These are phyloP conservation scores for Sepioteuthis lessoniana DNA, from an alignment of 2,888 invertebrate genomes.

Conservation along the genomic window DNA sequence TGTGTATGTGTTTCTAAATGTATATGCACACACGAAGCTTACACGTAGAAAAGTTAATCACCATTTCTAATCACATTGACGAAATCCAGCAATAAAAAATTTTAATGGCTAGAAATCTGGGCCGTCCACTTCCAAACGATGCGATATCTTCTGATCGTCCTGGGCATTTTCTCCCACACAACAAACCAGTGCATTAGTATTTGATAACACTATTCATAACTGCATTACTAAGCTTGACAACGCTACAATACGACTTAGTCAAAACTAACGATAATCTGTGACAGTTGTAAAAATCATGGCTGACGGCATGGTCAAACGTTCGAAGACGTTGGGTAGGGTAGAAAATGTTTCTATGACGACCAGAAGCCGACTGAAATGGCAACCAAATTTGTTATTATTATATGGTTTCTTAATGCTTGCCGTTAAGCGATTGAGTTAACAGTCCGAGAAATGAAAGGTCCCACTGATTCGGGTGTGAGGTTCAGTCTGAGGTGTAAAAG, in stretches of 20 bases:
- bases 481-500: too few relatives aligned
- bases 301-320: neutral
- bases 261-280: neutral
- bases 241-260: neutral
- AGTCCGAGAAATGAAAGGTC: too few relatives aligned
- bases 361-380: neutral
- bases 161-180: neutral
- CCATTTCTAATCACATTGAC: too few relatives aligned
- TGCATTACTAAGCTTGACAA: neutral
- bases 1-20: too few relatives aligned
- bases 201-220: neutral
- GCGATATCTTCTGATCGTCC: too few relatives aligned
- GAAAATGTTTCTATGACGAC: neutral
- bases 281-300: too few relatives aligned
- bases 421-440: neutral
- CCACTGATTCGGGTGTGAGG: too few relatives aligned
- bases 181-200: neutral
- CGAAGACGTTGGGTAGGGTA: neutral
- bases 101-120: too few relatives aligned
- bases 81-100: too few relatives aligned
- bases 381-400: neutral
- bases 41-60: too few relatives aligned
- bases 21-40: too few relatives aligned
- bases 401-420: neutral
- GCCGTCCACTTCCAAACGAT: too few relatives aligned